Evolutionary conservation across 35 echinoderm and acorn worm genomes (phyloP), one percentile per base, ranked within the genome.

Genomic region (Heliocidaris tuberculata): DNA sequence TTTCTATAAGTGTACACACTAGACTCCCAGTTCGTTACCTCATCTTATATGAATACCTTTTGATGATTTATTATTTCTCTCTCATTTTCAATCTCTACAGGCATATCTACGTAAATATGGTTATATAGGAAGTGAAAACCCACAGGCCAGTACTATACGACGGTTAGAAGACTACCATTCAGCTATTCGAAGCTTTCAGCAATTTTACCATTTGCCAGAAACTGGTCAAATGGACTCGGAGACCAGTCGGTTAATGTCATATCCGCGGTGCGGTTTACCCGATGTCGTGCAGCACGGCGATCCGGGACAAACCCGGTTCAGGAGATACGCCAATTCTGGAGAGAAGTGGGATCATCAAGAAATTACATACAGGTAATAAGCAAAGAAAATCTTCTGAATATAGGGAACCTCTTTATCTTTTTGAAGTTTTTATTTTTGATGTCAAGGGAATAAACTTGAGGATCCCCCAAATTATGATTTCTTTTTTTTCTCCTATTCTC

Each of bases 51-150:
- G 65, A 15, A 15, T 9, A 32, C 21, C 21, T 0, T 85, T 89
- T 89, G 87, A 47, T 32, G 5, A 8, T n/a, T 48, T 12, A 3
- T 89, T 89, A 15, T 85, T 89, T 48, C 47, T 89, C 87, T 35
- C 31, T 19, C 21, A 9, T 86, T 32, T 86, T 86, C 85, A 30
- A 17, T 89, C 29, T 32, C 94, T 95, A 3, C 94, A 99, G 98
- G 95, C 86, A 47, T 99, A 97, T 93, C 92, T 99, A 9, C 65
- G 95, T 87, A 95, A 95, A 59, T 99, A 95, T 95, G 98, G 98
- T 9, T 97, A 96, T 88, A 31, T 96, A 86, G 49, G 61, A 35
- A 13, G 30, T 16, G 65, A 65, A 6, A 94, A 95, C 60, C 93
- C 95, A 16, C 60, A 96, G 60, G 97, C 98, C 32, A 97, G 98